A percentile compares a stretch with the other conserved stretches of the same genome.
Conservation (phyloP, 2,113 vertebrate species). For the Tympanuchus pallidicinctus region DNA sequence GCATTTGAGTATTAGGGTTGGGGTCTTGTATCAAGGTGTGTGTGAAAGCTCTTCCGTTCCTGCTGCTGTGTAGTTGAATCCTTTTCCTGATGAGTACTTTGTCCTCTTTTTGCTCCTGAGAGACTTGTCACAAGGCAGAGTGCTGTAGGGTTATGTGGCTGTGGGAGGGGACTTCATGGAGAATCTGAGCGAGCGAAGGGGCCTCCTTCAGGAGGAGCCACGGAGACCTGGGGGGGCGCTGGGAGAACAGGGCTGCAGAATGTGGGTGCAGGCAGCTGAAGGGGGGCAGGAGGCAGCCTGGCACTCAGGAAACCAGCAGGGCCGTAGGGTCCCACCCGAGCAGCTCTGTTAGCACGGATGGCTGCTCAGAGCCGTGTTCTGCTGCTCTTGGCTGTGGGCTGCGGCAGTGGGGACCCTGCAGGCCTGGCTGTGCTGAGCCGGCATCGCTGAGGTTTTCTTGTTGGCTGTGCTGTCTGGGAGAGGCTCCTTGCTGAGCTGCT, state of each 20-base stretch:
- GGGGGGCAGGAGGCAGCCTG: background rate
- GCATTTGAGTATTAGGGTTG: background rate
- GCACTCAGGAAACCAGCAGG: too few species aligned
- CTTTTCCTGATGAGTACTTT: background rate
- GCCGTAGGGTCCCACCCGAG: background rate
- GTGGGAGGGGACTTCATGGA: background rate
- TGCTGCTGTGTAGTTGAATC: background rate
- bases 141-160: background rate
- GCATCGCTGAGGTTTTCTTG: background rate
- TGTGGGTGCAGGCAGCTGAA: background rate
- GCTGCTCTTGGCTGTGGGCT: background rate
- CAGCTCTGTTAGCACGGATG: fast-evolving
- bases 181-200: background rate
- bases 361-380: background rate
- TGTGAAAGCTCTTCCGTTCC: too few species aligned
- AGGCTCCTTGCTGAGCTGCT: background rate
- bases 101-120: background rate
- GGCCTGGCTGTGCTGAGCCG: too few species aligned
- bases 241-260: background rate
- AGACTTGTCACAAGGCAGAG: background rate
- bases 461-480: fast-evolving
- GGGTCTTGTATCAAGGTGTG: background rate
- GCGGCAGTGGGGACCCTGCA: too few species aligned
- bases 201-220: background rate
- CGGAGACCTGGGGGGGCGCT: background rate